Percentiles rank a stretch among this genome's conserved stretches.
These are phyloP conservation scores for Eristalis intricaria DNA, from an alignment of 2,888 invertebrate genomes.

Conservation along the genomic window DNA sequence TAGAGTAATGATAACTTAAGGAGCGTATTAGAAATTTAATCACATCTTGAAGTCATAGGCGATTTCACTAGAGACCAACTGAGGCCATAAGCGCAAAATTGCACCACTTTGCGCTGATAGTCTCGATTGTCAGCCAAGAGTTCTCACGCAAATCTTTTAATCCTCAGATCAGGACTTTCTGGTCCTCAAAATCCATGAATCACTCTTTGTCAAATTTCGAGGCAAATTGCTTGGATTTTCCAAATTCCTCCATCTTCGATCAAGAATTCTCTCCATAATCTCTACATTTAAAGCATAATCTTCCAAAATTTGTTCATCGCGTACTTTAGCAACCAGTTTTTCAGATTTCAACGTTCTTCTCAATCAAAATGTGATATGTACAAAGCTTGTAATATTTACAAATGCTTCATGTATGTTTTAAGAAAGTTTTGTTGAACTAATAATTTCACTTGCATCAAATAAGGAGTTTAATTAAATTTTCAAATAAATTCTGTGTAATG, in stretches of 20 bases:
- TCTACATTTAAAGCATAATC: conserved; percentile 24
- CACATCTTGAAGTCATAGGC: no score
- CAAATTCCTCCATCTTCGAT: background rate
- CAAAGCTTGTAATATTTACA: conserved; percentile 55
- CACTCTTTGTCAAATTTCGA: no score
- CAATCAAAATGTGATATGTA: conserved; percentile 27
- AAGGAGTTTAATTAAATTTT: background rate
- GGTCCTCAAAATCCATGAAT: no score
- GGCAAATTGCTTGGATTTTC: background rate
- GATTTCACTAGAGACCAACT: no score
- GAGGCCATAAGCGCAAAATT: no score
- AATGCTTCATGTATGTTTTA: conserved; percentile 68
- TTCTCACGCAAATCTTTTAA: no score
- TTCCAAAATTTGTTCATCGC: no score
- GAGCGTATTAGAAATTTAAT: no score
- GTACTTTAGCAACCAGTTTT: background rate
- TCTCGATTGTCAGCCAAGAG: no score
- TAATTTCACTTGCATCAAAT: background rate
- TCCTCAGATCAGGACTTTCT: no score
- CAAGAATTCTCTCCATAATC: background rate
- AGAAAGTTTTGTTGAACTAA: conserved; percentile 48
- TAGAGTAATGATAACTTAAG: no score
- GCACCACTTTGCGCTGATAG: no score
- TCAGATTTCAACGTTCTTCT: background rate
- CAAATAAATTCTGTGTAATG: conserved; percentile 23